Evolutionary conservation across 2,113 vertebrate genomes (phyloP).

Genomic region (Taurulus bubalis): DNA sequence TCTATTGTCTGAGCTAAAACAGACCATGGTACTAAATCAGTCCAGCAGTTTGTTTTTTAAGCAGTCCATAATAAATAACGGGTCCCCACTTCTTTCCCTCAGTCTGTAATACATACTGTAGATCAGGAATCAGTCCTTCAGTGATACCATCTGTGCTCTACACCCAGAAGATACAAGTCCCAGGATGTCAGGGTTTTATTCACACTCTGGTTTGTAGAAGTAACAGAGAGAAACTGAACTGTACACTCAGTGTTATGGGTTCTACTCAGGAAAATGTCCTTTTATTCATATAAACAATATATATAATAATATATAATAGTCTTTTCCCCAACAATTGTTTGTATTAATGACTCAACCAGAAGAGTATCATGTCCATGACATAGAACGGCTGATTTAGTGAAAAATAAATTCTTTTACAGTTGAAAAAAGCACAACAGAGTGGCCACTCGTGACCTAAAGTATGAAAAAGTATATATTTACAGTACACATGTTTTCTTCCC

Average conservation of each 20-base stretch:
- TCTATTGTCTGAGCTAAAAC: slow-evolving; percentile 33
- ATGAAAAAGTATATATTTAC: not conserved
- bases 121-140: slow-evolving; percentile 51
- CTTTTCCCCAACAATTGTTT: slow-evolving; percentile 2
- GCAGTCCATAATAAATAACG: slow-evolving; percentile 50
- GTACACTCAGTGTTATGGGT: not conserved
- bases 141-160: slow-evolving; percentile 20
- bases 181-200: not conserved
- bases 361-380: not conserved
- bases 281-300: too few species aligned
- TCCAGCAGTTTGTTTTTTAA: slow-evolving; percentile 40
- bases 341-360: slow-evolving; percentile 10
- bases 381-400: not conserved
- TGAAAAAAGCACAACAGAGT: not conserved
- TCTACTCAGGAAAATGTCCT: not conserved
- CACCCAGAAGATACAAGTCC: not conserved
- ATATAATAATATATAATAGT: too few species aligned
- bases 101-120: slow-evolving; percentile 32
- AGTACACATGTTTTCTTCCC: not conserved
- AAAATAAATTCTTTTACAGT: not conserved
- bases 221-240: not conserved
- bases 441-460: not conserved
- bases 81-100: slow-evolving; percentile 13
- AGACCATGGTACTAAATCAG: slow-evolving; percentile 31
- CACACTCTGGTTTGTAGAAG: not conserved